These are phyloP conservation scores for Saguinus midas DNA, from an alignment of 2,113 vertebrate species.

Conservation along the genomic window DNA sequence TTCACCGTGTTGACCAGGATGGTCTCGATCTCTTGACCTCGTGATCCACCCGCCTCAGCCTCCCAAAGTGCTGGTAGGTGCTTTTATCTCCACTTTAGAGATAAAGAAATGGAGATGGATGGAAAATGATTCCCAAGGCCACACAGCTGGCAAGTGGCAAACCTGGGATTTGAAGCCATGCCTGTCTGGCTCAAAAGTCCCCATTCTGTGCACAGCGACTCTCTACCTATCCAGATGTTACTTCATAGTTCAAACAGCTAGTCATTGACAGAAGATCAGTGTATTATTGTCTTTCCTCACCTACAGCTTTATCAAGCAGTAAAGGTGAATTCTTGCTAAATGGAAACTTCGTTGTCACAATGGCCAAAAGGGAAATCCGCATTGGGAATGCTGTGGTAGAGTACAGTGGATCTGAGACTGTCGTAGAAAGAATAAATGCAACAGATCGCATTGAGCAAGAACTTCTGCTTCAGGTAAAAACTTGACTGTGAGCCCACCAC, in stretches of 20 bases:
- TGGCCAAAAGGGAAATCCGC: conserved; percentile 99
- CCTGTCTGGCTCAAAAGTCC: background rate
- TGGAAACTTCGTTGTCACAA: conserved; percentile 98
- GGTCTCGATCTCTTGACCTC: too few species aligned
- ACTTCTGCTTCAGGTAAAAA: conserved; percentile 93
- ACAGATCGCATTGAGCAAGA: conserved; percentile 96
- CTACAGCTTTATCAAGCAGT: conserved; percentile 93
- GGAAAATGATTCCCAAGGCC: background rate
- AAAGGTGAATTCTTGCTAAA: conserved; percentile 97
- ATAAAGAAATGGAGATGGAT: background rate
- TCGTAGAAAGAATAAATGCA: conserved; percentile 96
- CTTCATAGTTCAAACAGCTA: background rate
- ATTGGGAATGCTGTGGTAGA: conserved; percentile 94
- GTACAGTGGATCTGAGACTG: conserved; percentile 96
- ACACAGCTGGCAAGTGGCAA: background rate
- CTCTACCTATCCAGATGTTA: background rate
- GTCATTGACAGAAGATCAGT: background rate
- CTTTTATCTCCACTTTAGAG: background rate
- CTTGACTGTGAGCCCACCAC: background rate
- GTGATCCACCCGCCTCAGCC: too few species aligned
- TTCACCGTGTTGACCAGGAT: too few species aligned
- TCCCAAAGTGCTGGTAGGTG: background rate
- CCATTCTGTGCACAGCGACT: background rate
- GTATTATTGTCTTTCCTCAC: conserved; percentile 58
- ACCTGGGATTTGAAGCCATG: background rate